A percentile compares a stretch with the other conserved stretches of the same genome.
Evolutionary conservation across 2,113 vertebrate species (phyloP).

Genomic region (Bos javanicus): DNA sequence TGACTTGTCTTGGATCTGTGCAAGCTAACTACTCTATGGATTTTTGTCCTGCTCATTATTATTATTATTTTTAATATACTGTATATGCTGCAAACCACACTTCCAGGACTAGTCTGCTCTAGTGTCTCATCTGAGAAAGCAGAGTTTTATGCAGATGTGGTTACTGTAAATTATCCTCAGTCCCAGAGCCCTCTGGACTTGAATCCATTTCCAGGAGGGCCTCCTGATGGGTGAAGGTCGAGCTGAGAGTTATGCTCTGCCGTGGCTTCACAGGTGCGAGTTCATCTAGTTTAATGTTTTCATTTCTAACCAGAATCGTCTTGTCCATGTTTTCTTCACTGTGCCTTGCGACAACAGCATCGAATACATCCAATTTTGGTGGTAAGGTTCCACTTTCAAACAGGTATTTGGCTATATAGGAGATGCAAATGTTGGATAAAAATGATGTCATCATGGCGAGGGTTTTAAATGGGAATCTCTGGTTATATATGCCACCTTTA

Average conservation of each 20-base stretch:
- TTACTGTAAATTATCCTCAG: constrained; percentile 83
- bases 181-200: constrained; percentile 89
- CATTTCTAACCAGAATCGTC: constrained; percentile 92
- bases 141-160: constrained; percentile 39
- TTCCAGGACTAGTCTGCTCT: constrained; percentile 33
- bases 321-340: constrained; percentile 98
- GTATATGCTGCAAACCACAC: constrained; percentile 63
- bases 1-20: constrained; percentile 57
- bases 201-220: constrained; percentile 86
- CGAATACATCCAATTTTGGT: constrained; percentile 94
- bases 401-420: constrained; percentile 92
- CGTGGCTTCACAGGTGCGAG: constrained; percentile 90
- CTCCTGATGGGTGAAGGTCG: constrained; percentile 92
- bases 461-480: constrained; percentile 96
- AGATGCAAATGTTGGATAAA: constrained; percentile 89
- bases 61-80: constrained; percentile 16
- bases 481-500: constrained; percentile 85
- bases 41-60: neutral
- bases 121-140: constrained; percentile 35
- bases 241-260: constrained; percentile 85
- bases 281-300: constrained; percentile 95
- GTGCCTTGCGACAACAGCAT: constrained; percentile 94
- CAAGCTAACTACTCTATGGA: constrained; percentile 10
- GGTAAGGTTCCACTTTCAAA: constrained; percentile 95
- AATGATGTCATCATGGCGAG: constrained; percentile 94